These are phyloP conservation scores for Pygmarrhopalites habei DNA, from an alignment of 1,140 invertebrate genomes.

Conservation along the genomic window DNA sequence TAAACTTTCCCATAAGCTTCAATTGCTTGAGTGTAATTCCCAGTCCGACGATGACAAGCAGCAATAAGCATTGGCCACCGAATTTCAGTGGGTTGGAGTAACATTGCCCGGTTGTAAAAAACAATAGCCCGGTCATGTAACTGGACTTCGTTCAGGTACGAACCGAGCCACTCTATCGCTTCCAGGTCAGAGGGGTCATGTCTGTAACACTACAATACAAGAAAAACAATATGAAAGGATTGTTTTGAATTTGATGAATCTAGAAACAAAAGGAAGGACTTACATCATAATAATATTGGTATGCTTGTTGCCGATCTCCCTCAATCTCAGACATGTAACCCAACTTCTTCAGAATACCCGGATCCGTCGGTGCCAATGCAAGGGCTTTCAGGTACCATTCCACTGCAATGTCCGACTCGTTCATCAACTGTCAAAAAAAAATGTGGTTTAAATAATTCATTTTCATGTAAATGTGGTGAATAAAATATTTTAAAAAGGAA, in stretches of 20 bases:
- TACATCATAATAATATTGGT: conserved; percentile 85
- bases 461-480: too few species aligned
- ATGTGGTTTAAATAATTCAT: too few species aligned
- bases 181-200: conserved; percentile 82
- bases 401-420: conserved; percentile 66
- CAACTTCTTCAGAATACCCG: conserved; percentile 69
- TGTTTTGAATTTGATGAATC: neutral
- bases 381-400: conserved; percentile 80
- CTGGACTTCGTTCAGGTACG: conserved; percentile 84
- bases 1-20: conserved; percentile 59
- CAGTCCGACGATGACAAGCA: conserved; percentile 70
- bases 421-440: too few species aligned
- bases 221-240: neutral
- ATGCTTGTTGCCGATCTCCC: conserved; percentile 84
- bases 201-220: conserved; percentile 61
- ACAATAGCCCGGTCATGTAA: conserved; percentile 79
- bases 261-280: conserved; percentile 37
- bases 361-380: conserved; percentile 74
- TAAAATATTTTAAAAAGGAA: too few species aligned
- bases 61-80: conserved; percentile 80
- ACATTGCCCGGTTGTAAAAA: conserved; percentile 79
- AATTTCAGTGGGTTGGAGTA: conserved; percentile 77
- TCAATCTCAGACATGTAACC: conserved; percentile 76
- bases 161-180: conserved; percentile 84
- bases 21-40: conserved; percentile 75